Base-by-base conservation (phyloP, 2,113 vertebrate genomes). In the Oophaga pumilio region DNA sequence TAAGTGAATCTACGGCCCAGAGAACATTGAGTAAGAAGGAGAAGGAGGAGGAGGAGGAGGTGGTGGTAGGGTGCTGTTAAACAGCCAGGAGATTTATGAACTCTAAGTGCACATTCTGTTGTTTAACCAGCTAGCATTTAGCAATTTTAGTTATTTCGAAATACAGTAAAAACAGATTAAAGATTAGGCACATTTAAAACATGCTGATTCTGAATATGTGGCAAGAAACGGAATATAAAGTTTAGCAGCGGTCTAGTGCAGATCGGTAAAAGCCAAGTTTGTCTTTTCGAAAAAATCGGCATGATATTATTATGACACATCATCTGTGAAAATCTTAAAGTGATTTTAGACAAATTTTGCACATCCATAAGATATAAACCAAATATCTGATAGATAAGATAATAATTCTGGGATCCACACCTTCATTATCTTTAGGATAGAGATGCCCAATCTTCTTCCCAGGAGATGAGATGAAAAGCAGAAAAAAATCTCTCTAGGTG, bases 1-100 rank as follows among this genome's bases (percentile, higher is more conserved):
- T 74, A 49, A 74, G 71, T 74, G 71, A 74, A 74, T 74, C 43
- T 49, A 74, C 18, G 71, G 71, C 28, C 71, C 28, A 22, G 33
- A 74, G 71, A 74, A 74, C 28, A 74, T 26, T 26, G 66, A 68
- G 24, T 68, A 68, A 17, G 20, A 14, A 50, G 69, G 15, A 74
- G 71, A 15, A 74, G 28, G 71, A 74, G 71, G 15, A 74, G 71
- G 28, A 74, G 28, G 71, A 74, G 71, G 71, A 5, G 71, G 26
- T 7, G 18, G 60, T 15, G 15, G 33, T 9, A 2, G 18, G 71
- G 71, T 9, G 71, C 71, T 74, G 71, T 11, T 49, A 18, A 49
- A 50, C 28, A 73, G 69, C 18, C 69, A 49, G 17, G 71, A 74
- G 71, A 74, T 74, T 69, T 74, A 74, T 50, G 18, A 11, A 74